Percentiles rank a stretch among this genome's conserved stretches.
These are phyloP conservation scores for Drosophila azteca DNA, from an alignment of 1,140 invertebrate genomes.

Conservation along the genomic window DNA sequence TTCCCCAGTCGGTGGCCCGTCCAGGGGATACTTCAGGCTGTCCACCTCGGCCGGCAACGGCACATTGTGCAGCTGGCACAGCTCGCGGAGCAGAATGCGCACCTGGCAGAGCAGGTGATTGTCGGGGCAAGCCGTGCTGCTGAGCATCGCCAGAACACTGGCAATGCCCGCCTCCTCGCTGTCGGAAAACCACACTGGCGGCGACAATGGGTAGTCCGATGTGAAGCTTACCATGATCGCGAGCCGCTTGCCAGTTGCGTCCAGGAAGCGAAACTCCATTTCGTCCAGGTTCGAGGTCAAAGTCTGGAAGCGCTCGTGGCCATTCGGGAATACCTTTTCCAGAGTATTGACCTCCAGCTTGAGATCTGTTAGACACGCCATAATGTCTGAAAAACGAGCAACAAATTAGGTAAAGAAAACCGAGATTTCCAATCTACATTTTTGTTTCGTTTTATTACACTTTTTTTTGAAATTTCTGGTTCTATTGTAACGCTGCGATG, in stretches of 20 bases:
- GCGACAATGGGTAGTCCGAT: constrained; percentile 98
- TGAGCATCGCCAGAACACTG: constrained; percentile 96
- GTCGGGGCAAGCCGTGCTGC: constrained; percentile 95
- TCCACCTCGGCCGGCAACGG: constrained; percentile 94
- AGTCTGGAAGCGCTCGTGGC: constrained; percentile 98
- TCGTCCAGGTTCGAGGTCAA: constrained; percentile 99
- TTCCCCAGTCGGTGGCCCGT: constrained; percentile 83
- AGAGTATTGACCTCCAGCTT: constrained; percentile 99
- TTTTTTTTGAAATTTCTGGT: too few species aligned
- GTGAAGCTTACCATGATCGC: constrained; percentile 99
- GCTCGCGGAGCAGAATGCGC: constrained; percentile 93
- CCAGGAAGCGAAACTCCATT: constrained; percentile 97
- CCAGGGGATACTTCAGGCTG: constrained; percentile 88
- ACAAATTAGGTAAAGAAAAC: too few species aligned
- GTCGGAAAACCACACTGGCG: constrained; percentile 99
- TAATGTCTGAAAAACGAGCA: constrained; percentile 79
- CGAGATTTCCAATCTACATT: too few species aligned
- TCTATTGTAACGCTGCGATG: too few species aligned
- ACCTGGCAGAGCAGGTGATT: constrained; percentile 97
- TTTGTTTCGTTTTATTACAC: too few species aligned
- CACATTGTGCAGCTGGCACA: constrained; percentile 94
- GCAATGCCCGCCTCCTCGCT: constrained; percentile 97
- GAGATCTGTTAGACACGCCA: constrained; percentile 98
- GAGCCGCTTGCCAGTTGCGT: constrained; percentile 96
- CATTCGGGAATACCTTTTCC: constrained; percentile 96